Base-by-base conservation (phyloP, 2,797 vertebrate genomes). In the Prionace glauca region DNA sequence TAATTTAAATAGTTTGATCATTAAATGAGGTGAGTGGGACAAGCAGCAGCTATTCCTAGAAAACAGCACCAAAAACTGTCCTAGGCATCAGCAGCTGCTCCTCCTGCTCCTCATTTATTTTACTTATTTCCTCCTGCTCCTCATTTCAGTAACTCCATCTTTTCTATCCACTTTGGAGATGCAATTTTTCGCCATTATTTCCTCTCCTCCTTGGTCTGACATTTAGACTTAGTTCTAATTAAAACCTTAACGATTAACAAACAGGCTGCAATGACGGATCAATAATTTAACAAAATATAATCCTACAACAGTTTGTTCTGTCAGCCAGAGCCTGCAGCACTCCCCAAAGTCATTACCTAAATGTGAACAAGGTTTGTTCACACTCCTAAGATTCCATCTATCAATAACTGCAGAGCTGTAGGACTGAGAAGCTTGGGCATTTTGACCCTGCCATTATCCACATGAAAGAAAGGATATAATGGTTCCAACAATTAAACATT, bases 281-380 rank as follows among this genome's bases (percentile, higher is more conserved):
- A 65, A 91, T 91, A 91, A 91, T 91, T 91, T 91, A 91, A 91
- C 88, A 91, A 91, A 91, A 67, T 91, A 91, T 91, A 67, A 91
- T 67, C 32, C 88, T 67, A 67, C 60, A 65, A 91, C 60, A 91
- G 88, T 67, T 91, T 91, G 88, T 67, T 91, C 67, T 67, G 88
- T 91, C 88, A 91, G 60, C 29, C 60, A 8, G 14, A 65, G 32
- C 7, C 81, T 65, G 32, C 88, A 91, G 60, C 62, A 91, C 16
- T 67, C 32, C 16, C 60, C 16, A n/a, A 20, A 36, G 88, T 65
- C 60, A 67, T 91, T 91, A 91, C 62, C 62, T 91, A 91, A 91
- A 91, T 36, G 60, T 91, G 88, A 91, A 91, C 88, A 91, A 32
- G 88, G 67, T 91, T 91, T 60, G 88, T 65, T 91, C 60, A 91